Evolutionary conservation across 2,888 invertebrate species (phyloP).

Genomic region (Drosophila peninsularis): DNA sequence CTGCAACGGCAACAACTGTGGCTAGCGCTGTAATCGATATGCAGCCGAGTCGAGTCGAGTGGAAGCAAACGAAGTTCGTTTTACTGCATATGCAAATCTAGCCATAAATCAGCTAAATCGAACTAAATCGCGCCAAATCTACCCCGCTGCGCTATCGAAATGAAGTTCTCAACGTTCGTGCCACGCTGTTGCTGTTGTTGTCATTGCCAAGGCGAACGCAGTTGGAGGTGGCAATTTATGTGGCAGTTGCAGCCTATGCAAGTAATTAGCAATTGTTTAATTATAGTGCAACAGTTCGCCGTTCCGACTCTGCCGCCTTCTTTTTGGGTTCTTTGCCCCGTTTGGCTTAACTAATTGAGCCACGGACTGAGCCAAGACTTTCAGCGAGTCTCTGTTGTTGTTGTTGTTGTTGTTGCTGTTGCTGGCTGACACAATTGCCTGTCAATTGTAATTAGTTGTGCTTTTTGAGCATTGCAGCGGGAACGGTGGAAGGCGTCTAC

Average conservation of each 20-base stretch:
- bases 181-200: slow-evolving; percentile 20
- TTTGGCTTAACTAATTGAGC: slow-evolving; percentile 78
- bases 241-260: slow-evolving; percentile 60
- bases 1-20: neutral
- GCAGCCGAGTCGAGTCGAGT: neutral
- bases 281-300: slow-evolving; percentile 68
- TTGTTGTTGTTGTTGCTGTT: slow-evolving; percentile 37
- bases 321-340: slow-evolving; percentile 53
- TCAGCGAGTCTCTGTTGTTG: slow-evolving; percentile 17
- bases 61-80: neutral
- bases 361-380: slow-evolving; percentile 9
- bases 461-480: slow-evolving; percentile 67
- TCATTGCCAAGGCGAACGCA: slow-evolving; percentile 49
- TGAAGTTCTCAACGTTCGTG: slow-evolving; percentile 71
- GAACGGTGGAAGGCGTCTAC: neutral
- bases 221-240: slow-evolving; percentile 77
- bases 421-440: slow-evolving; percentile 68
- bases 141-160: slow-evolving; percentile 72
- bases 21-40: slow-evolving; percentile 25
- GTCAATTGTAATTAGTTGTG: slow-evolving; percentile 82
- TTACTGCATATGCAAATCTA: slow-evolving; percentile 74
- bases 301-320: slow-evolving; percentile 30
- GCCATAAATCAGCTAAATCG: slow-evolving; percentile 71
- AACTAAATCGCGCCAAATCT: slow-evolving; percentile 19
- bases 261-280: slow-evolving; percentile 82